Percentiles rank a stretch among this genome's conserved stretches.
These are phyloP conservation scores for Hypsibius dujardini DNA, from an alignment of 1,140 invertebrate genomes.

Conservation along the genomic window DNA sequence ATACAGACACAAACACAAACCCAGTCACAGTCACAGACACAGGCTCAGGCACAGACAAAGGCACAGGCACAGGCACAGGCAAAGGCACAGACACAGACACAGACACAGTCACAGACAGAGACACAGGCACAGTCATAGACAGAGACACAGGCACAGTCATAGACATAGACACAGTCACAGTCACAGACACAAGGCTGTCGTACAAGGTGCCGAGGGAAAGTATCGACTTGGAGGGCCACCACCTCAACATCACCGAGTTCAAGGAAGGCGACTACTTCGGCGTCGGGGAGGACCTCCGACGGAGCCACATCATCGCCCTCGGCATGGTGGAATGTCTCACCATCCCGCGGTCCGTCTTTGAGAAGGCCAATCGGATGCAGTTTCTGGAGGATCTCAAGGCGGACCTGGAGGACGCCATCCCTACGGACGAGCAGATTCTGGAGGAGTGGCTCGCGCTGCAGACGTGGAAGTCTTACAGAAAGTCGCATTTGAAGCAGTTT, in stretches of 20 bases:
- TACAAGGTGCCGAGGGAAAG: neutral
- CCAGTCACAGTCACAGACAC: too few species aligned
- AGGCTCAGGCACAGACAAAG: too few species aligned
- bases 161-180: too few species aligned
- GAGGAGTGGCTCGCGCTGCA: neutral
- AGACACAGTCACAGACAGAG: too few species aligned
- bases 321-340: neutral
- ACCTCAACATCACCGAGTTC: neutral
- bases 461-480: conserved; percentile 1
- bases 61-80: too few species aligned
- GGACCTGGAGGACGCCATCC: conserved; percentile 4
- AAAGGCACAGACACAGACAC: too few species aligned
- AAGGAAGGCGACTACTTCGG: conserved; percentile 9
- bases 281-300: neutral
- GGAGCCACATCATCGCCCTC: neutral
- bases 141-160: too few species aligned
- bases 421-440: neutral
- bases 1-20: too few species aligned
- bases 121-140: too few species aligned
- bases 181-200: neutral
- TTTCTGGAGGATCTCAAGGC: conserved; percentile 5
- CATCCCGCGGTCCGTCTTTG: neutral
- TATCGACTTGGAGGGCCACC: neutral
- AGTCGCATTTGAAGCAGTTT: neutral
- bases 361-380: conserved; percentile 4